These are phyloP conservation scores for Coreius guichenoti DNA, from an alignment of 2,797 vertebrate species.

Conservation along the genomic window DNA sequence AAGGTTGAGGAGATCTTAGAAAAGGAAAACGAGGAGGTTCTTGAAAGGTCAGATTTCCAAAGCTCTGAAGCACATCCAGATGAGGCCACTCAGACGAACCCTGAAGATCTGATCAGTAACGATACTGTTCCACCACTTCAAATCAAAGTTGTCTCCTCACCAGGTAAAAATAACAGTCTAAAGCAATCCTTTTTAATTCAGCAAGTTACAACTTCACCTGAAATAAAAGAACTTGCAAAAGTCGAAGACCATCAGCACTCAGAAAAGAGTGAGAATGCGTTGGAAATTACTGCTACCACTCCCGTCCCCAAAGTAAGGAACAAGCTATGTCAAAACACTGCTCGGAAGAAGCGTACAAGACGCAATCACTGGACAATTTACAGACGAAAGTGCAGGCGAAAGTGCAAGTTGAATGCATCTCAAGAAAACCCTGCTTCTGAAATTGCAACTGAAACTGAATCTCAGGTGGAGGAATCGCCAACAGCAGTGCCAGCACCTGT, in stretches of 20 bases:
- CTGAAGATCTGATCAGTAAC: conserved; percentile 52
- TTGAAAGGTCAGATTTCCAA: conserved; percentile 64
- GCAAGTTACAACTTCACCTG: conserved; percentile 69
- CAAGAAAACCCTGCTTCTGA: conserved; percentile 53
- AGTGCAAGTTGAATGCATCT: conserved; percentile 58
- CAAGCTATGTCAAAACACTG: conserved; percentile 65
- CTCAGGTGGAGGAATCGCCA: conserved; percentile 66
- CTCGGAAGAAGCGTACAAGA: conserved; percentile 64
- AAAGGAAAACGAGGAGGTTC: neutral
- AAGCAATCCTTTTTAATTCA: conserved; percentile 81
- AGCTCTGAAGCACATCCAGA: conserved; percentile 62
- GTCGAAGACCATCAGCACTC: conserved; percentile 61
- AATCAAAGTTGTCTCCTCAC: conserved; percentile 82
- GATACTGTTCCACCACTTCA: conserved; percentile 79
- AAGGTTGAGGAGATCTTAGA: conserved; percentile 58
- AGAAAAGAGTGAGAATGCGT: conserved; percentile 54
- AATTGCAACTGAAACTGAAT: conserved; percentile 61
- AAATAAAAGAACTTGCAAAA: conserved; percentile 70
- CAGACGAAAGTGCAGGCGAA: conserved; percentile 73
- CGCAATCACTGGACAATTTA: conserved; percentile 66
- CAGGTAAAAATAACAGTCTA: conserved; percentile 76
- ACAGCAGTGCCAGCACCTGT: conserved; percentile 60
- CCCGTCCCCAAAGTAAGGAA: conserved; percentile 69
- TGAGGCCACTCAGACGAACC: conserved; percentile 66
- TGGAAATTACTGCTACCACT: conserved; percentile 54